phyloP scores from a whole-genome alignment of 1,140 invertebrate genomes.

The Hylaeus volcanicus region DNA sequence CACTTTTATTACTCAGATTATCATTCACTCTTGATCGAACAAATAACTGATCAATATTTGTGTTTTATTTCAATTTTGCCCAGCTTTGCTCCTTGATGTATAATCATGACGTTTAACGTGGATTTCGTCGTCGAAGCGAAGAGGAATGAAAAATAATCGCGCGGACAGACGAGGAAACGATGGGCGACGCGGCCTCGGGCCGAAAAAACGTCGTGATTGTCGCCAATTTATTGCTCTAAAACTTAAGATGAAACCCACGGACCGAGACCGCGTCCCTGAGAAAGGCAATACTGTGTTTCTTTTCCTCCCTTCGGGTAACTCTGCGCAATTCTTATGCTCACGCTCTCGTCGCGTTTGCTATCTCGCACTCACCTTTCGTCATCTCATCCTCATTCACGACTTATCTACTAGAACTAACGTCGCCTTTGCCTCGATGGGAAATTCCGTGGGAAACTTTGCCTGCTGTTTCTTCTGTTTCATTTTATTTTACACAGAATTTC shows the following conservation, averaged over 20 bases:
- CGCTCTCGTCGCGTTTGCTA: constrained; percentile 9
- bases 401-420: not conserved
- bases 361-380: not conserved
- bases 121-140: constrained; percentile 16
- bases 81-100: no score
- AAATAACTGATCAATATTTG: no score
- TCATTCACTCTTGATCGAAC: no score
- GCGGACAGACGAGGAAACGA: constrained; percentile 47
- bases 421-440: not conserved
- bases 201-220: constrained; percentile 75
- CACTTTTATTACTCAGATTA: no score
- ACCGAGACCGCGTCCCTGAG: constrained; percentile 66
- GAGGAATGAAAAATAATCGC: constrained; percentile 32
- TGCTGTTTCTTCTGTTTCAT: not conserved
- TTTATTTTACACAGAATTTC: no score
- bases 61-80: no score
- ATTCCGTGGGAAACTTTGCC: constrained; percentile 14
- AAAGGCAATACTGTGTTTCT: constrained; percentile 79
- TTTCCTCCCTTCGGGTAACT: constrained; percentile 41
- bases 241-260: constrained; percentile 73
- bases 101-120: not conserved
- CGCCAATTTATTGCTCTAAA: constrained; percentile 78
- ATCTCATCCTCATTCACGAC: not conserved
- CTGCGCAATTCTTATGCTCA: constrained; percentile 42
- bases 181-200: constrained; percentile 54